Evolutionary conservation across 2,113 vertebrate species (phyloP), one percentile per base, ranked within the genome.

Genomic region (Promerops cafer): DNA sequence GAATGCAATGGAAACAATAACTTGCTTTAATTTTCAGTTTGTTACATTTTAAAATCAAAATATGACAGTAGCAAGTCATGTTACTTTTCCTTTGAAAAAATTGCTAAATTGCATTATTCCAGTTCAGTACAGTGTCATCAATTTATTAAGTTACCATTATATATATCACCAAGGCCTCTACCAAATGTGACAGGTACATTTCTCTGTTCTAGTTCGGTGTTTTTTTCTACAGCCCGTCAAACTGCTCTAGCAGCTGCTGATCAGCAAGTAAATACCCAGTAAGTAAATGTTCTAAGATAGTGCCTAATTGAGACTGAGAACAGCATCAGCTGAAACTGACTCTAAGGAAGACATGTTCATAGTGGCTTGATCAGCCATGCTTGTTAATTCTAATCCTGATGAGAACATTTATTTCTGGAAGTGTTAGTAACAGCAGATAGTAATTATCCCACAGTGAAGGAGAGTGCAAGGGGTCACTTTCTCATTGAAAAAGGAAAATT

Each of bases 361-460:
- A 60, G 52, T n/a, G 77, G 28, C 63, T 95, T 76, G 64, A 86
- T 94, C 83, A 95, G 39, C 54, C 28, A 11, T 93, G 66, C 91
- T 95, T 95, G 83, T 88, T 96, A 95, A 95, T 96, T 96, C 75
- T 93, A 84, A 78, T 90, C 83, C 78, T 77, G 59, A 94, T 69
- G 61, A 84, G 90, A 95, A 65, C 47, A 75, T 95, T 96, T 97
- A 90, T 96, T 97, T 93, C 89, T 92, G 76, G 60, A 96, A 93
- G 71, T 95, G 70, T 95, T 96, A 92, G 83, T 86, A 96, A 93
- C 53, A 94, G 83, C 79, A 94, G 90, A 95, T 70, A 93, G 69
- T 69, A 95, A 97, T 97, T 97, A 97, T 89, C 83, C 82, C 81
- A 66, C 89, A 84, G 88, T 80, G 54, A 90, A 94, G 65, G 52